phyloP scores from a whole-genome alignment of 2,888 invertebrate genomes.

The Macrosiphum euphorbiae region DNA sequence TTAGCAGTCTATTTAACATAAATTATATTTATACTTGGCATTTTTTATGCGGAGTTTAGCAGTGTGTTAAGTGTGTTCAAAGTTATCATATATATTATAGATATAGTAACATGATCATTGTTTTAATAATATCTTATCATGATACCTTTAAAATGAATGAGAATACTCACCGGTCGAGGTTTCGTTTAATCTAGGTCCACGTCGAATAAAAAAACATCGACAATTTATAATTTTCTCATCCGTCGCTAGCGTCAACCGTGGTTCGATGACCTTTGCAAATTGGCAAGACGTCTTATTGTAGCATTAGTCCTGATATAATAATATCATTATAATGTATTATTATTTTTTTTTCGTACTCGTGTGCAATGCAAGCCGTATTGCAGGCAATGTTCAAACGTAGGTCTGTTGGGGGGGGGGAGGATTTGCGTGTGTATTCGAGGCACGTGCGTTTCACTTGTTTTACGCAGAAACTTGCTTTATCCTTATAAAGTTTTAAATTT shows the following conservation, averaged over 20 bases:
- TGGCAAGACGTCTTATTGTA: not conserved
- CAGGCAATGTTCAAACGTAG: not conserved
- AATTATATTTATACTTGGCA: no score
- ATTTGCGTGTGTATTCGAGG: constrained; percentile 32
- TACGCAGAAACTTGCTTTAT: constrained; percentile 48
- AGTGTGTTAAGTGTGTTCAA: no score
- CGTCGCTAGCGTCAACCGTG: not conserved
- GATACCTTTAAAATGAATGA: not conserved
- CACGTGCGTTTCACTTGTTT: constrained; percentile 58
- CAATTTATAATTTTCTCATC: not conserved
- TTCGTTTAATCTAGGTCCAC: no score
- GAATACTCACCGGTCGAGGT: not conserved
- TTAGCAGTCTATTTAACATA: no score
- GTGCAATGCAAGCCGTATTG: not conserved
- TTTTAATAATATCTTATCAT: not conserved
- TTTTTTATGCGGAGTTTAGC: no score
- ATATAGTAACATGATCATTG: no score
- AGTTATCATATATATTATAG: no score
- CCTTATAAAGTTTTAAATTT: constrained; percentile 51
- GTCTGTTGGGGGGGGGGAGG: not conserved
- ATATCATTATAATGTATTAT: not conserved
- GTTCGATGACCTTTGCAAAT: not conserved
- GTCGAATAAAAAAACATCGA: not conserved
- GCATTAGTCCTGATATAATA: not conserved
- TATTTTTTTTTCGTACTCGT: not conserved